Conservation (phyloP, 2,888 invertebrate species). For the Branchellion lobata region DNA sequence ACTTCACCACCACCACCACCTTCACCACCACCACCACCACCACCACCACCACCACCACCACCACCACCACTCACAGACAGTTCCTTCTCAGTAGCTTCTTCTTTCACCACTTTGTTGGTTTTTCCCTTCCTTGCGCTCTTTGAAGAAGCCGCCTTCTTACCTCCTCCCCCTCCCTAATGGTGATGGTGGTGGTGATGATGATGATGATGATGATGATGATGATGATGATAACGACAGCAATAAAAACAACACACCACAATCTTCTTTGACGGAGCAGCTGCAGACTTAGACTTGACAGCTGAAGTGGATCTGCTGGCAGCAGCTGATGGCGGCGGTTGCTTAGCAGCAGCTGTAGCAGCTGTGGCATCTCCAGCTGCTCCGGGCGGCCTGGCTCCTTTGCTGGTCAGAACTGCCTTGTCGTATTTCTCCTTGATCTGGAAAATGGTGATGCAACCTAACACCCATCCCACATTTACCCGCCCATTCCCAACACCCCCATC, state of each 20-base stretch:
- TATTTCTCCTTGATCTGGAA: conserved; percentile 78
- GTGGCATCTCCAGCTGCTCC: conserved; percentile 50
- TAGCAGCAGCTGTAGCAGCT: conserved; percentile 48
- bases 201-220: conserved; percentile 15
- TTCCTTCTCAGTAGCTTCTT: conserved; percentile 49
- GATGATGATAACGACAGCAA: conserved; percentile 13
- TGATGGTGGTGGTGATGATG: background rate
- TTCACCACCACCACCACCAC: conserved; percentile 26
- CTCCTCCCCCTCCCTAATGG: conserved; percentile 57
- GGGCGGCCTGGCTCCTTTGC: conserved; percentile 53
- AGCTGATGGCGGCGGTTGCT: conserved; percentile 45
- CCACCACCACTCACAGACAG: conserved; percentile 46
- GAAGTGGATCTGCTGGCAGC: background rate
- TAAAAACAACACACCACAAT: conserved; percentile 4
- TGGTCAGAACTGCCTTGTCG: conserved; percentile 78
- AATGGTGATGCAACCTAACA: background rate
- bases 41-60: too few relatives aligned
- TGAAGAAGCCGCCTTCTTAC: conserved; percentile 48
- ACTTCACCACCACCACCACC: conserved; percentile 49
- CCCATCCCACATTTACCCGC: too few relatives aligned
- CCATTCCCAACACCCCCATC: background rate
- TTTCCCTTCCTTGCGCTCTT: conserved; percentile 55
- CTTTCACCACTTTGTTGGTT: conserved; percentile 47
- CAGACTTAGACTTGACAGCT: background rate
- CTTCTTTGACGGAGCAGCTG: background rate